Percentiles rank a stretch among this genome's conserved stretches.
These are phyloP conservation scores for Malurus elegans DNA, from an alignment of 2,113 vertebrate genomes.

Conservation along the genomic window DNA sequence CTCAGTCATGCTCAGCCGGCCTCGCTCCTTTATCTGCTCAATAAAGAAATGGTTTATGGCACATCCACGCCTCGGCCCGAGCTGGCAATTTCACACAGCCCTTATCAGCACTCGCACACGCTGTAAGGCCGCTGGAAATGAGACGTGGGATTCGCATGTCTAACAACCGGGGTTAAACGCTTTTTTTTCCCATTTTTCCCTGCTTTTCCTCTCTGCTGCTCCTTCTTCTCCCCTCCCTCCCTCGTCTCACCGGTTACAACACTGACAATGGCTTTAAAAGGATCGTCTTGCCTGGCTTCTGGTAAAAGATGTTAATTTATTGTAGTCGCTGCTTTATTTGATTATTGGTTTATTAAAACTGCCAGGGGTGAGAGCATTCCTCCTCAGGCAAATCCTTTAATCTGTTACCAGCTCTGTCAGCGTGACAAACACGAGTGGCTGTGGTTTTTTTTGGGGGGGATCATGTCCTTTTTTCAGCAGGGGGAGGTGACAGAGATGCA, in stretches of 20 bases:
- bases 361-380: conserved; percentile 24
- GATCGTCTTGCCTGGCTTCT: neutral
- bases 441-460: neutral
- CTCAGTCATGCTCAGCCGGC: conserved; percentile 30
- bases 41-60: conserved; percentile 42
- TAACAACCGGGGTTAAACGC: conserved; percentile 64
- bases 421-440: neutral
- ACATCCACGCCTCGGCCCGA: neutral
- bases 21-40: conserved; percentile 52
- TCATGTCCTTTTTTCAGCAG: neutral
- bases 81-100: conserved; percentile 64
- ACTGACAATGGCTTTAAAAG: neutral
- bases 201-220: neutral
- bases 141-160: conserved; percentile 21
- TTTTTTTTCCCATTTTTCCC: neutral
- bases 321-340: conserved; percentile 62
- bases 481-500: neutral
- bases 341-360: conserved; percentile 66
- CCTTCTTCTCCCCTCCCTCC: neutral
- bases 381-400: conserved; percentile 35
- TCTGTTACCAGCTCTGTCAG: neutral
- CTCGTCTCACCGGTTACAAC: neutral
- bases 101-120: conserved; percentile 67
- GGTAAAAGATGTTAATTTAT: conserved; percentile 33
- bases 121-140: conserved; percentile 42